Percentiles rank a stretch among this genome's conserved stretches.
Evolutionary conservation across 64 coral and sea anemone genomes (phyloP).

Genomic region (Porites lutea): DNA sequence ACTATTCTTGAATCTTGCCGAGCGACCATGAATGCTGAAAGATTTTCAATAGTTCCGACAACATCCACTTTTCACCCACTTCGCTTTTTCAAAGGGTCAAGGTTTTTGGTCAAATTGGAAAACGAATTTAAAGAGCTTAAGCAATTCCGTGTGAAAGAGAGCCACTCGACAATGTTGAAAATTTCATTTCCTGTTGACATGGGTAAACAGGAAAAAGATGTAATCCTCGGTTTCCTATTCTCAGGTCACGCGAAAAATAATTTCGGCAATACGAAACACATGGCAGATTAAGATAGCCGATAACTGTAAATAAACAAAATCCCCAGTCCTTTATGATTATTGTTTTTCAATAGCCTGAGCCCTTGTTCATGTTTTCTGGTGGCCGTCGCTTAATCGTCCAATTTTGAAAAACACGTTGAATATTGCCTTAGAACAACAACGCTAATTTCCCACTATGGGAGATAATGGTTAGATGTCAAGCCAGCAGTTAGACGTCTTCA

Average conservation of each 20-base stretch:
- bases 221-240: slow-evolving; percentile 26
- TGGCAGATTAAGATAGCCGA: slow-evolving; percentile 22
- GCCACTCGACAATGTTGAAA: not conserved
- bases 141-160: not conserved
- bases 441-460: slow-evolving; percentile 54
- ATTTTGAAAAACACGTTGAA: slow-evolving; percentile 28
- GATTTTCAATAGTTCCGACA: not conserved
- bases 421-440: not conserved
- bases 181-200: slow-evolving; percentile 45
- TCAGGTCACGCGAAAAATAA: slow-evolving; percentile 47
- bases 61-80: slow-evolving; percentile 38
- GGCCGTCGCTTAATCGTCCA: slow-evolving; percentile 13
- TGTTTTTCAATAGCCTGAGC: slow-evolving; percentile 46
- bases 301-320: slow-evolving; percentile 42
- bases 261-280: slow-evolving; percentile 36
- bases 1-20: too few relatives aligned
- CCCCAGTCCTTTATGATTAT: slow-evolving; percentile 10
- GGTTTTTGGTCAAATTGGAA: slow-evolving; percentile 25
- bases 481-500: slow-evolving; percentile 52
- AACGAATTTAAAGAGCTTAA: not conserved
- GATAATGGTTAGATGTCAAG: slow-evolving; percentile 46
- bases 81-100: slow-evolving; percentile 20
- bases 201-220: slow-evolving; percentile 43
- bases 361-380: not conserved
- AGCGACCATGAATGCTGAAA: not conserved